Conservation (phyloP, 2,113 vertebrate species). For the Geococcyx californianus region DNA sequence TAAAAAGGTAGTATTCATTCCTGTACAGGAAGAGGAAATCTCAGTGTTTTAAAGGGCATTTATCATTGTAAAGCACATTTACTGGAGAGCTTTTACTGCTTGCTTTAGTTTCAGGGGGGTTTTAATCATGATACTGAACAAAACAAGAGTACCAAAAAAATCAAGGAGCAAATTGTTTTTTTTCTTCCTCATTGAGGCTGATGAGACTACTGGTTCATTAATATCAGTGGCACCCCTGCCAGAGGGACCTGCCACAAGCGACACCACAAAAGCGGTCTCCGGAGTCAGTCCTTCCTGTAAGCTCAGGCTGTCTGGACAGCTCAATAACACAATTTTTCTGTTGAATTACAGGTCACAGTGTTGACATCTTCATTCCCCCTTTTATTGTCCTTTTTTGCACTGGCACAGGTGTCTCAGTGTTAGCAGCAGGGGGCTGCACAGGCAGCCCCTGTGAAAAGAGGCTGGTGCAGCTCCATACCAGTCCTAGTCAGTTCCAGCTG, state of each 20-base stretch:
- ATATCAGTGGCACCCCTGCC: background rate
- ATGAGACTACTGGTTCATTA: background rate
- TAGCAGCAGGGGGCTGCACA: too few species aligned
- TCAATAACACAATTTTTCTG: background rate
- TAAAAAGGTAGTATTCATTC: background rate
- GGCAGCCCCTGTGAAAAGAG: background rate
- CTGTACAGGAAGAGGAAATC: background rate
- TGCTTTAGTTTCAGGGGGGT: fast-evolving
- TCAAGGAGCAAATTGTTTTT: fast-evolving
- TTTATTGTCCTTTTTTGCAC: background rate
- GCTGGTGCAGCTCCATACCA: fast-evolving
- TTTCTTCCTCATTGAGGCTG: background rate
- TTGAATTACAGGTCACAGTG: background rate
- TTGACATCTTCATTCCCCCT: fast-evolving
- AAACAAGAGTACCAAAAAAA: background rate
- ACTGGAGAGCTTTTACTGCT: background rate
- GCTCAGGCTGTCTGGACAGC: background rate
- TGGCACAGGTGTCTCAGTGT: background rate
- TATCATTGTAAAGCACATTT: background rate
- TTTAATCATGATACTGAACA: background rate
- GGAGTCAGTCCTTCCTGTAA: background rate
- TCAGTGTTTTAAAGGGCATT: background rate
- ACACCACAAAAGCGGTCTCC: background rate
- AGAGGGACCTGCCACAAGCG: too few species aligned
- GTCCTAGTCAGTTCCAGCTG: fast-evolving